Evolutionary conservation across 2,888 invertebrate genomes (phyloP), one percentile per base, ranked within the genome.

Genomic region (Acronicta alni): DNA sequence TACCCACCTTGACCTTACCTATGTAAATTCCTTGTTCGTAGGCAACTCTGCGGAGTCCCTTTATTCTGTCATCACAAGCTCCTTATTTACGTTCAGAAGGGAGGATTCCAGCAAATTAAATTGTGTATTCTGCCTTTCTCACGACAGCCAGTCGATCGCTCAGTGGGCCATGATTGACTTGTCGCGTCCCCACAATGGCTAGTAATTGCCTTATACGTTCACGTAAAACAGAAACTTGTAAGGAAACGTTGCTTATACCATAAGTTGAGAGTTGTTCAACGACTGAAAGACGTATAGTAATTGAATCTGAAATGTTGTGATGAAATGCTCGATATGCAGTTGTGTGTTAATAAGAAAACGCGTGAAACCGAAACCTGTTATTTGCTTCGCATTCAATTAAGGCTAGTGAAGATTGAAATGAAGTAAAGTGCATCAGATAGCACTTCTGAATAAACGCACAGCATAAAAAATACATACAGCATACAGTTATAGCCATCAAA

Each of bases 151-250:
- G 54, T 45, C 51, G 46, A 62, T 58, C 42, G 35, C 30, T 35
- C 37, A 43, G 41, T 52, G 44, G 38, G 56, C 26, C 48, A 15
- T 53, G 64, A 71, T 72, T 68, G 57, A 72, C 64, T 68, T 39
- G 65, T 68, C 44, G 43, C 47, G 45, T 57, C 46, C 41, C 41
- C 53, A 62, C 57, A 62, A 69, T 60, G 56, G 44, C 44, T 59
- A 57, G 68, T 72, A 71, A 67, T 72, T 64, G 35, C 70, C 58
- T 32, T 72, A 61, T 55, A 72, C 51, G 65, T 44, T 42, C 56
- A 23, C 38, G 48, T 57, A 52, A 57, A 55, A 54, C 53, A 44
- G 39, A 49, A 49, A 45, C 53, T 48, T 45, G 51, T 10, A 44
- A 62, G 55, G 49, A 57, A 55, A 58, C 55, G 67, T 49, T 42